Percentiles rank a stretch among this genome's conserved stretches.
These are phyloP conservation scores for Batillaria attramentaria DNA, from an alignment of 1,140 invertebrate species.

Conservation along the genomic window DNA sequence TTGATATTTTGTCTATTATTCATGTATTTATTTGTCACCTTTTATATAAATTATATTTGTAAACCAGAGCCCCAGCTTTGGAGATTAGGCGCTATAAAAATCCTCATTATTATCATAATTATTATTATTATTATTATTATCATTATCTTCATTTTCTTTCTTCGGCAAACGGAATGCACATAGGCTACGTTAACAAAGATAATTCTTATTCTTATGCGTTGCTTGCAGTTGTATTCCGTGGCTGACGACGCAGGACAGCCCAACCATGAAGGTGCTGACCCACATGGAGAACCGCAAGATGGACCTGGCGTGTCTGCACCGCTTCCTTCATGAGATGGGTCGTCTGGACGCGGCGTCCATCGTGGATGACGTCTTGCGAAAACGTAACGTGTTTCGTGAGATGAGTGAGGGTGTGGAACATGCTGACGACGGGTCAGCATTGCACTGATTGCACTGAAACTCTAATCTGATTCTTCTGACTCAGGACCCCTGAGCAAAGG, in stretches of 20 bases:
- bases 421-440: neutral
- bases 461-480: neutral
- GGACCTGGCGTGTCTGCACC: neutral
- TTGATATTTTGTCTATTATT: neutral
- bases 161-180: neutral
- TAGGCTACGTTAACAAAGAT: neutral
- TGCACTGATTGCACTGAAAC: neutral
- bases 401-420: neutral
- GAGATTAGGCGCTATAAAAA: too few relatives aligned
- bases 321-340: constrained; percentile 19
- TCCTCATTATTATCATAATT: neutral
- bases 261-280: constrained; percentile 31
- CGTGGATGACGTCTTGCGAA: constrained; percentile 1
- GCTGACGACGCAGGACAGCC: constrained; percentile 6
- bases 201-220: neutral
- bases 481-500: neutral
- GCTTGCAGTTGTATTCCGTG: constrained; percentile 20
- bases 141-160: neutral
- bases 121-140: neutral
- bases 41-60: neutral
- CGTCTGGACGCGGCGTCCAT: constrained; percentile 20
- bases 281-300: constrained; percentile 22
- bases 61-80: too few relatives aligned
- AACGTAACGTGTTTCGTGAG: neutral
- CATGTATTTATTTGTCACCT: neutral